These are phyloP conservation scores for Amaurobius ferox DNA, from an alignment of 2,888 invertebrate genomes.

Conservation along the genomic window DNA sequence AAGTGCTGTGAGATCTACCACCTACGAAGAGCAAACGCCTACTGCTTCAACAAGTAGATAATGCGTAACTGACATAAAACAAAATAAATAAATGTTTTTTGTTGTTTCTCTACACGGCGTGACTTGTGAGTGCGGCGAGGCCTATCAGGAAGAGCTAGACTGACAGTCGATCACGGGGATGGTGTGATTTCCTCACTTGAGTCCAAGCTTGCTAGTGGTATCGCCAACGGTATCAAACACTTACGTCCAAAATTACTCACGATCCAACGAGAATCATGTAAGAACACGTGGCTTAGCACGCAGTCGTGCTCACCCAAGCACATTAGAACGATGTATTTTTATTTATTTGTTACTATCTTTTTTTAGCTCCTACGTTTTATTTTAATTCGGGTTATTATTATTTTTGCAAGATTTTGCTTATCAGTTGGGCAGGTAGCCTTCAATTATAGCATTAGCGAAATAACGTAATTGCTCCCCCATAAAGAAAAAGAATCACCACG, in stretches of 20 bases:
- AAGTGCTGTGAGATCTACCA: conserved; percentile 14
- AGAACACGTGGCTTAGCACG: conserved; percentile 58
- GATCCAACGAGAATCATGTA: conserved; percentile 50
- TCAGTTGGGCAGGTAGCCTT: conserved; percentile 62
- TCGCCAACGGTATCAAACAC: conserved; percentile 55
- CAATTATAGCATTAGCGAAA: conserved; percentile 69
- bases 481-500: conserved; percentile 44
- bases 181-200: conserved; percentile 40
- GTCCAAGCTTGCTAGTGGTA: conserved; percentile 24
- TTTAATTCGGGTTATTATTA: conserved; percentile 49
- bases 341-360: conserved; percentile 52
- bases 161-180: conserved; percentile 55
- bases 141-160: conserved; percentile 18
- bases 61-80: conserved; percentile 8
- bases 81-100: conserved; percentile 8
- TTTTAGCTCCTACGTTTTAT: conserved; percentile 34
- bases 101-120: not conserved
- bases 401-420: conserved; percentile 68
- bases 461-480: conserved; percentile 60
- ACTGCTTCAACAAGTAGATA: conserved; percentile 23
- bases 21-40: conserved; percentile 22
- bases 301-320: conserved; percentile 46
- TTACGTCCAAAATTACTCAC: conserved; percentile 66
- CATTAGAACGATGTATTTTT: conserved; percentile 41
- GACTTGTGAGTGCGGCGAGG: conserved; percentile 4